A percentile compares a stretch with the other conserved stretches of the same genome.
These are phyloP conservation scores for Eulemur rubriventer DNA, from an alignment of 2,797 vertebrate genomes.

Conservation along the genomic window DNA sequence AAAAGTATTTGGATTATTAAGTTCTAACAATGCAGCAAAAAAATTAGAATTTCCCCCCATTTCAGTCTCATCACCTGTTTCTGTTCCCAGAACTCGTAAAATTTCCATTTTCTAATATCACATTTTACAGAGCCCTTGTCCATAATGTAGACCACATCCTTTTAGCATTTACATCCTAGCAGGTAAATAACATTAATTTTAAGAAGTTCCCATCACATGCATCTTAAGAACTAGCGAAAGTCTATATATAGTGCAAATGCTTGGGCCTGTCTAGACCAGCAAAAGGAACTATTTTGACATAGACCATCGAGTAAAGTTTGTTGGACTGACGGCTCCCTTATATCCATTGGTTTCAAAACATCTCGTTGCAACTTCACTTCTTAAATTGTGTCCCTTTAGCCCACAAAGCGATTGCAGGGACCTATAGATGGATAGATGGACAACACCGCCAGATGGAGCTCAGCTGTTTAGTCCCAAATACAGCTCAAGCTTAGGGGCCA, in stretches of 20 bases:
- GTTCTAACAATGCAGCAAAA: constrained; percentile 61
- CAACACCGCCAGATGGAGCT: not conserved
- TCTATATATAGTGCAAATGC: constrained; percentile 76
- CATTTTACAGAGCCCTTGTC: constrained; percentile 77
- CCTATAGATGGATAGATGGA: not conserved
- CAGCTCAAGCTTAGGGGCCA: not conserved
- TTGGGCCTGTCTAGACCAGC: constrained; percentile 71
- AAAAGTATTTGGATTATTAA: constrained; percentile 39
- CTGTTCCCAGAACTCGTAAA: constrained; percentile 82
- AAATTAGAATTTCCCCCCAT: constrained; percentile 67
- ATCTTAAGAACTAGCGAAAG: constrained; percentile 74
- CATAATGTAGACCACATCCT: constrained; percentile 82
- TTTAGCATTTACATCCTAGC: constrained; percentile 79
- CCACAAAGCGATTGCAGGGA: not conserved
- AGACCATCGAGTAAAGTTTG: constrained; percentile 7
- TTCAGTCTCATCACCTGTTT: constrained; percentile 70
- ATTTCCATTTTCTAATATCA: constrained; percentile 80
- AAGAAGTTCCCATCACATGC: constrained; percentile 79
- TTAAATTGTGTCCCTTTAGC: not conserved
- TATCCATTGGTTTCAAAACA: not conserved
- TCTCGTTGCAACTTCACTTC: not conserved
- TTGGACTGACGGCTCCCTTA: not conserved
- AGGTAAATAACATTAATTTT: constrained; percentile 82
- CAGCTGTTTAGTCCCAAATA: not conserved
- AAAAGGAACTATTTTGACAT: constrained; percentile 56